These are phyloP conservation scores for Synergus umbraculus DNA, from an alignment of 2,888 invertebrate species.

Conservation along the genomic window DNA sequence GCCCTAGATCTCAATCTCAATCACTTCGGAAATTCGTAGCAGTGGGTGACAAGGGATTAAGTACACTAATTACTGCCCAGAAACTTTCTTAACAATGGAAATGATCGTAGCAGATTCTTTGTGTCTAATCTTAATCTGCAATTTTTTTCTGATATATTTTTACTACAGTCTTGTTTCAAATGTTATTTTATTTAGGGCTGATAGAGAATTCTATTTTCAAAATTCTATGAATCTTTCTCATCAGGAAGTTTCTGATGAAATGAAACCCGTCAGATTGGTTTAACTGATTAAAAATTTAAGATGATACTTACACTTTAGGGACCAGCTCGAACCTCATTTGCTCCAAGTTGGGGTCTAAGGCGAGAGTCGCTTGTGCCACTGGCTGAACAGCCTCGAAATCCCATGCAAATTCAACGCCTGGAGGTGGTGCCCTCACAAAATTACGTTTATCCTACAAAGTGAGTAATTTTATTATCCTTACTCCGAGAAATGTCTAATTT, in stretches of 20 bases:
- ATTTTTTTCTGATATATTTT: neutral
- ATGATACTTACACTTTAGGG: constrained; percentile 94
- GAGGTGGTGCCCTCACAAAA: constrained; percentile 97
- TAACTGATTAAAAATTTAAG: constrained; percentile 34
- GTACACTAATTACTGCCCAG: neutral
- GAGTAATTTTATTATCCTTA: neutral
- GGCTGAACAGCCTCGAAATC: constrained; percentile 96
- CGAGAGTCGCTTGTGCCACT: constrained; percentile 95
- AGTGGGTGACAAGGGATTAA: constrained; percentile 2
- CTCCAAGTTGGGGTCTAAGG: constrained; percentile 96
- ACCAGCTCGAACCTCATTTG: constrained; percentile 99
- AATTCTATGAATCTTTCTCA: neutral
- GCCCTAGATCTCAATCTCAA: neutral
- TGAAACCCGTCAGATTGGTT: neutral
- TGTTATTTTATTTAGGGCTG: neutral
- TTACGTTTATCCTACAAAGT: constrained; percentile 92
- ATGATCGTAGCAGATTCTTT: neutral
- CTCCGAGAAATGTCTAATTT: constrained; percentile 6
- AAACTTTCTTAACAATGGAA: neutral
- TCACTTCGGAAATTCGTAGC: neutral
- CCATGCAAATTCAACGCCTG: constrained; percentile 96
- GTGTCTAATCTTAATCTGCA: neutral
- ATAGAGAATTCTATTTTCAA: neutral
- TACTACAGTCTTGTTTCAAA: neutral
- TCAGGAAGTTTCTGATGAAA: neutral